Base-by-base conservation (phyloP, 2,797 vertebrate genomes). In the Neosilurus hyrtlii region DNA sequence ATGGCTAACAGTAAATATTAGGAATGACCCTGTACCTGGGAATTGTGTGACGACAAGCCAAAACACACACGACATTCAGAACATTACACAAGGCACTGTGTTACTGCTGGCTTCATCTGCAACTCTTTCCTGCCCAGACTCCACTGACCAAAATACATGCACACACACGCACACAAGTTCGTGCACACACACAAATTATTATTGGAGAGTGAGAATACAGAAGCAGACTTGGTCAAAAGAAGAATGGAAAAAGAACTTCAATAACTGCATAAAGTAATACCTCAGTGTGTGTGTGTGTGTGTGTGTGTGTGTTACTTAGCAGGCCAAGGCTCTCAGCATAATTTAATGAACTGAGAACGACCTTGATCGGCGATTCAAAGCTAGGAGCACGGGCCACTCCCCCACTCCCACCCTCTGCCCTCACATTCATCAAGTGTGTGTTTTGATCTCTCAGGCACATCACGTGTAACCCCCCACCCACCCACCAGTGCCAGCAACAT, bases 371-470 rank as follows among this genome's bases (percentile, higher is more conserved):
- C 85, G 85, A 87, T 84, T 89, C 87, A 82, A 85, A 85, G 84
- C 84, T 63, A 56, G 75, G 84, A 87, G 86, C 72, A 61, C 51
- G 62, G 86, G 84, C 84, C 85, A 81, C 83, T 86, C 86, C 84
- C 77, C 85, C 86, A 68, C 82, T 80, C 49, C 92, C 89, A 93
- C 90, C 93, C 92, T 94, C 92, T 94, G 91, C 95, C 93, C 92
- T 92, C 92, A 94, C 94, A 95, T 96, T 96, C 95, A 98, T 97
- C 96, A 97, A 95, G 93, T 94, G 93, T 92, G 93, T 93, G 94
- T 94, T 96, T 98, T 98, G 97, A 98, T 98, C 96, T 97, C 92
- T 96, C 94, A 96, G 96, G 95, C 97, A 96, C 94, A 96, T 96
- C 96, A 95, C 94, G 94, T 92, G 94, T 92, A 91, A 94, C n/a